phyloP scores from a whole-genome alignment of 2,113 vertebrate genomes.

The Toxostoma redivivum region DNA sequence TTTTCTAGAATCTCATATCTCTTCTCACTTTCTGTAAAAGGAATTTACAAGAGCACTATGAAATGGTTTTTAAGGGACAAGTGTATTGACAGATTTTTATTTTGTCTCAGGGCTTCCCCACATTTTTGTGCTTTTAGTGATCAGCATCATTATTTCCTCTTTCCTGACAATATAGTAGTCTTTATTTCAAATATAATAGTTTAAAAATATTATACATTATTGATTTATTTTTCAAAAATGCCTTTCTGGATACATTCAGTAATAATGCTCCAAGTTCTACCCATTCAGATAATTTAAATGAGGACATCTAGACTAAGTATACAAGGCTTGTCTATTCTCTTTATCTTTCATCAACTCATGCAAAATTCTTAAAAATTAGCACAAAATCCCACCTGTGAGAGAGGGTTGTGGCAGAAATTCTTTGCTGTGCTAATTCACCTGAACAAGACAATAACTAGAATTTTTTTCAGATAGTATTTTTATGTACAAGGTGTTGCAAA shows the following conservation, averaged over 20 bases:
- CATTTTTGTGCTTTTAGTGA: background rate
- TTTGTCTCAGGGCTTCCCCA: background rate
- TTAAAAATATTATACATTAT: background rate
- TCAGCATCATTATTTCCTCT: background rate
- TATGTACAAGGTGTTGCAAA: background rate
- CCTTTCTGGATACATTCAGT: background rate
- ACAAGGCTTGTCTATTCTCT: background rate
- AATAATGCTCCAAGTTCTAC: background rate
- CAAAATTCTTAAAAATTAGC: background rate
- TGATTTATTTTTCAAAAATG: background rate
- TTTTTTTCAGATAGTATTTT: background rate
- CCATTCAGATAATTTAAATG: background rate
- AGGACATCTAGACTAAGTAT: background rate
- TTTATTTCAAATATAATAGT: background rate
- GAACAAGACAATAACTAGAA: background rate
- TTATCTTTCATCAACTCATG: background rate
- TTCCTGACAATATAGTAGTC: background rate
- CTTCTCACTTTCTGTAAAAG: background rate
- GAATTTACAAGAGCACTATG: background rate
- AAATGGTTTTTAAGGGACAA: background rate
- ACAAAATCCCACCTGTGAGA: background rate
- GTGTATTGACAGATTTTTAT: background rate
- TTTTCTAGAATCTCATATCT: background rate
- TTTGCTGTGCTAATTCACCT: background rate
- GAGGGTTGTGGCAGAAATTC: background rate